Evolutionary conservation across 2,113 vertebrate species (phyloP), one percentile per base, ranked within the genome.

Genomic region (Lycocorax pyrrhopterus): DNA sequence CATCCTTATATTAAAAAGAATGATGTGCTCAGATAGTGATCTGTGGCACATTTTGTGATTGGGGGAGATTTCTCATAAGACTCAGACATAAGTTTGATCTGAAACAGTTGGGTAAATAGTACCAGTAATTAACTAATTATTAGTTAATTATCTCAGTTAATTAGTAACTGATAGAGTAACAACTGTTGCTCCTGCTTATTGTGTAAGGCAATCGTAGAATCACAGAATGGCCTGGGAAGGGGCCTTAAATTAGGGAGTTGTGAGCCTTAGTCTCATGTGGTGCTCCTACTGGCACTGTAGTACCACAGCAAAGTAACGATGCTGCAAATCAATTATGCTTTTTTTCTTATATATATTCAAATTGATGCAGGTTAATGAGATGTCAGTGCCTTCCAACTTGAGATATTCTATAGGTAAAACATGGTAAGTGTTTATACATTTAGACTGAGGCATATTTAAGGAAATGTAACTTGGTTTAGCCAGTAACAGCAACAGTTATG

Each of bases 111-210:
- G 23, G 37, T 89, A 93, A 93, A 81, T 63, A 90, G 79, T 66
- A 53, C 17, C 33, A 73, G 3, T 29, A 72, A n/a, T 71, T 86
- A 86, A 84, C 72, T 87, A 93, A 87, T 87, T 91, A 77, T 73
- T 81, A 59, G 69, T 87, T 94, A 93, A 95, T 96, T 85, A 93
- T 20, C 35, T 91, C 13, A 49, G 49, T 84, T 89, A 93, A 79
- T 87, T 91, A 88, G 63, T 84, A 93, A 88, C 55, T 86, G 73
- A 21, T 51, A 51, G 46, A 90, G 39, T 71, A 93, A 84, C 83
- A 86, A 51, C 85, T 93, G 62, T 93, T 88, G 33, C 33, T 90
- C 33, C 47, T 77, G 32, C 23, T 80, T 74, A n/a, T 86, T 88
- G 26, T 59, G 19, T 76, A 84, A 92, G 55, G 32, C 29, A 74